A percentile compares a stretch with the other conserved stretches of the same genome.
Conservation (phyloP, 2,888 invertebrate species). For the Lydus trimaculatus region DNA sequence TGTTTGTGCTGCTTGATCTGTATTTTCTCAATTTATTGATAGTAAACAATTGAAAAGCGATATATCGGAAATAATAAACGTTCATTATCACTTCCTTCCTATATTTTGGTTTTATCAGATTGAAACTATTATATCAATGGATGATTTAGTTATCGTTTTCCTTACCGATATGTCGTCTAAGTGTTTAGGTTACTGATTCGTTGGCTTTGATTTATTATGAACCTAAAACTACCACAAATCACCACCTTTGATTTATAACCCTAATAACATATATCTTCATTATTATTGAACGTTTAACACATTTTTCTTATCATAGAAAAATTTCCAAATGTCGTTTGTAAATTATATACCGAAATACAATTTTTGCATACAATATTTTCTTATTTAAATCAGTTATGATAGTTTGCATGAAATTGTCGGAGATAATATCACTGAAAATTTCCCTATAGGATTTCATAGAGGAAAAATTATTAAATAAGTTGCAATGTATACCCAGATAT, state of each 20-base stretch:
- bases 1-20: too few species aligned
- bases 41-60: neutral
- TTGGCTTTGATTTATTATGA: conserved; percentile 55
- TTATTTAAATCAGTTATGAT: neutral
- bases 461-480: neutral
- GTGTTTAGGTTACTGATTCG: conserved; percentile 27
- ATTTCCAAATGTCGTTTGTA: too few species aligned
- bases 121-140: conserved; percentile 38
- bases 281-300: conserved; percentile 37
- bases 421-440: neutral
- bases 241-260: conserved; percentile 54
- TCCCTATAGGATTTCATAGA: neutral
- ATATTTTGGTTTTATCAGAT: neutral
- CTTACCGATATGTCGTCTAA: conserved; percentile 42
- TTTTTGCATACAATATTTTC: too few species aligned
- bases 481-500: neutral
- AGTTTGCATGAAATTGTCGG: neutral
- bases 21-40: too few species aligned
- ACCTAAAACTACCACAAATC: conserved; percentile 56
- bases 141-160: conserved; percentile 52
- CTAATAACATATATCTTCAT: conserved; percentile 58
- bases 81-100: neutral
- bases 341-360: too few species aligned
- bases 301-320: conserved; percentile 33
- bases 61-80: neutral